phyloP scores from a whole-genome alignment of 2,113 vertebrate genomes.

The Microtus montanus region DNA sequence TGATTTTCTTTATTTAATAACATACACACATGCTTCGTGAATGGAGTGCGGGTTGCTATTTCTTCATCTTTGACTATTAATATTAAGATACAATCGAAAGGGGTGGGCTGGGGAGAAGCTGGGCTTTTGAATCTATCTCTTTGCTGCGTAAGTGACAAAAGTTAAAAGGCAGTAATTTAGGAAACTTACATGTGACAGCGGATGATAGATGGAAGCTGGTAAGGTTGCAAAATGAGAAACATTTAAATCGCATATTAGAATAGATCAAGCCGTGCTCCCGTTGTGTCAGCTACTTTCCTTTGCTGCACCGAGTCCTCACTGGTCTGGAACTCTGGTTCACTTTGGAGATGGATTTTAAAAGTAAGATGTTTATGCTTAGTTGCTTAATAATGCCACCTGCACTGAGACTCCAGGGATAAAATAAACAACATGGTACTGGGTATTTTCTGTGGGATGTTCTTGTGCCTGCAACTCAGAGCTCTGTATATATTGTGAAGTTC shows the following conservation, averaged over 20 bases:
- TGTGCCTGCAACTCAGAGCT: neutral
- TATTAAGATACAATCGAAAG: conserved; percentile 84
- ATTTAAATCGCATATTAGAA: conserved; percentile 91
- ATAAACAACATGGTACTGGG: conserved; percentile 72
- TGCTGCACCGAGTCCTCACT: conserved; percentile 86
- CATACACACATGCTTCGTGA: conserved; percentile 71
- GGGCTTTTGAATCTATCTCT: conserved; percentile 84
- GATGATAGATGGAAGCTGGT: conserved; percentile 90
- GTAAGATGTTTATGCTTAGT: conserved; percentile 84
- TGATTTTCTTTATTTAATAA: conserved; percentile 77
- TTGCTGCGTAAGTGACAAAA: conserved; percentile 88
- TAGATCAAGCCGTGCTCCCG: conserved; percentile 87
- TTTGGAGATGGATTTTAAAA: conserved; percentile 88
- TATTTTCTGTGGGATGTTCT: conserved; percentile 66
- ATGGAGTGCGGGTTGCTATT: conserved; percentile 81
- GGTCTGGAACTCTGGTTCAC: conserved; percentile 82
- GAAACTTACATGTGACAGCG: conserved; percentile 88
- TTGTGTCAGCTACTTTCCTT: conserved; percentile 90
- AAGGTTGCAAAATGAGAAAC: conserved; percentile 90
- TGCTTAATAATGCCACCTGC: conserved; percentile 81
- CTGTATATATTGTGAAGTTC: neutral
- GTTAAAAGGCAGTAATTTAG: conserved; percentile 91
- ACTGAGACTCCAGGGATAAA: conserved; percentile 74
- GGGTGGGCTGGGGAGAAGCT: conserved; percentile 56
- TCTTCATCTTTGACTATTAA: conserved; percentile 81